Conservation (phyloP, 2,888 invertebrate genomes). For the Lampropteryx suffumata region DNA sequence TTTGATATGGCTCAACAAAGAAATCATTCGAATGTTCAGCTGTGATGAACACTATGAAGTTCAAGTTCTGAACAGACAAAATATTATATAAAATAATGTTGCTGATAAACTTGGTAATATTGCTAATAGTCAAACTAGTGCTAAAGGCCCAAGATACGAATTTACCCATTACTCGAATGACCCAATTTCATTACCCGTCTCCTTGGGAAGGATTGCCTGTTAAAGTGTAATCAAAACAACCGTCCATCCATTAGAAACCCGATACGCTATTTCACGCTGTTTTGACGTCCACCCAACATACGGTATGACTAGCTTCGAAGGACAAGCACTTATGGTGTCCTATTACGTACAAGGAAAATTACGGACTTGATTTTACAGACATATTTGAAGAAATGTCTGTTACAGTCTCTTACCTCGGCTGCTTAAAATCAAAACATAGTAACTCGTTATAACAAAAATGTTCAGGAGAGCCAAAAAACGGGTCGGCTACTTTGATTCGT, state of each 20-base stretch:
- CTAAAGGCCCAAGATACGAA: neutral
- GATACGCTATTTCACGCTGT: slow-evolving; percentile 44
- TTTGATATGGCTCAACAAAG: no score
- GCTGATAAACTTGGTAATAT: no score
- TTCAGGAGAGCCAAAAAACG: no score
- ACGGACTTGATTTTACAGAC: slow-evolving; percentile 1
- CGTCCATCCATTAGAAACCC: slow-evolving; percentile 54
- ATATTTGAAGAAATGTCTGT: no score
- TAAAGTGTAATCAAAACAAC: slow-evolving; percentile 32
- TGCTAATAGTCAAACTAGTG: neutral
- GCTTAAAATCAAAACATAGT: no score
- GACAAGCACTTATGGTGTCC: slow-evolving; percentile 59
- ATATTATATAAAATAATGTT: no score
- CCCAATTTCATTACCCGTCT: slow-evolving; percentile 23
- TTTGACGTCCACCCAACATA: slow-evolving; percentile 39
- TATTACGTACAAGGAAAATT: slow-evolving; percentile 39
- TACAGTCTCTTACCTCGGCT: no score
- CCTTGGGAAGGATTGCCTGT: slow-evolving; percentile 21
- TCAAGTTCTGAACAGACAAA: no score
- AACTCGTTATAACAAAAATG: no score
- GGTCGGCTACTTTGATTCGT: no score
- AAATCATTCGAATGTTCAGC: no score
- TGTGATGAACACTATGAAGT: no score
- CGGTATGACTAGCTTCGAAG: slow-evolving; percentile 35
- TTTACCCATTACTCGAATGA: slow-evolving; percentile 9